A percentile compares a stretch with the other conserved stretches of the same genome.
Conservation (phyloP, 2,888 invertebrate species). For the Drosophila diplacantha region DNA sequence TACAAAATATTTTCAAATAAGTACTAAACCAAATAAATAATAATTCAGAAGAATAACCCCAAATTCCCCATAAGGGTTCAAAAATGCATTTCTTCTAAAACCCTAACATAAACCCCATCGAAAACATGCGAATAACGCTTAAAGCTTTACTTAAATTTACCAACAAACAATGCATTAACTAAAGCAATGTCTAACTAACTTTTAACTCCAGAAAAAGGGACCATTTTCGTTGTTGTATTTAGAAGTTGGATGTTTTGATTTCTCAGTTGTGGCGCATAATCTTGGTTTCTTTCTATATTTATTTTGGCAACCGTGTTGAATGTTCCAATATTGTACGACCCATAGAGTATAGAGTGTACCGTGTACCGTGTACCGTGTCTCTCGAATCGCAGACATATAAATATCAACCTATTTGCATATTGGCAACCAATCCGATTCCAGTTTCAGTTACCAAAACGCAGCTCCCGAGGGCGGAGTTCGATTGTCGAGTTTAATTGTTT, state of each 20-base stretch:
- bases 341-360: slow-evolving; percentile 51
- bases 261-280: slow-evolving; percentile 21
- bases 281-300: slow-evolving; percentile 7
- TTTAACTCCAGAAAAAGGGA: neutral
- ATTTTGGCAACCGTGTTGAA: slow-evolving; percentile 30
- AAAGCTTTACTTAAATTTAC: slow-evolving; percentile 17
- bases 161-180: slow-evolving; percentile 32
- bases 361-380: slow-evolving; percentile 59
- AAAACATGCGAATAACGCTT: neutral
- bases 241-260: slow-evolving; percentile 32
- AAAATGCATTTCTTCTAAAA: neutral
- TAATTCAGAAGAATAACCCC: neutral
- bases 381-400: slow-evolving; percentile 34
- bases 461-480: slow-evolving; percentile 18
- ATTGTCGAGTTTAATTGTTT: slow-evolving; percentile 65
- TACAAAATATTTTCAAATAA: neutral
- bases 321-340: slow-evolving; percentile 53
- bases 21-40: neutral
- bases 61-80: neutral
- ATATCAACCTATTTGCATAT: slow-evolving; percentile 1
- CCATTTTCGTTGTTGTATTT: slow-evolving; percentile 18
- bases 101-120: neutral
- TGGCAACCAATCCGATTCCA: slow-evolving; percentile 29
- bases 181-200: slow-evolving; percentile 1
- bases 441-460: slow-evolving; percentile 28